Percentiles rank a stretch among this genome's conserved stretches.
phyloP scores from a whole-genome alignment of 2,113 vertebrate species.

The Nyctereutes procyonoides region DNA sequence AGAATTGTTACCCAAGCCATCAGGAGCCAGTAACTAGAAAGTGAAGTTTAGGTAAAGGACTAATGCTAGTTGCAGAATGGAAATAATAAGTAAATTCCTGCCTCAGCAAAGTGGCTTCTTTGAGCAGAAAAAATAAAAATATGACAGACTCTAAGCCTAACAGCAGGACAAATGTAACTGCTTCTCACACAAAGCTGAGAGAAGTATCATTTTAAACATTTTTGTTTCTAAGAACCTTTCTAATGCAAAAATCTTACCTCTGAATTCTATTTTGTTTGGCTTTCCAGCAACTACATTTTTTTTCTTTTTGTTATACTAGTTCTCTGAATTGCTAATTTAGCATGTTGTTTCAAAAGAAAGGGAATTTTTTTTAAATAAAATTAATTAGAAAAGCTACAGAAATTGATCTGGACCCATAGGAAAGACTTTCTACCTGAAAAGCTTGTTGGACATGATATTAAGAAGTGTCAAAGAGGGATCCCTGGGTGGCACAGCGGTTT shows the following conservation, averaged over 20 bases:
- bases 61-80: not conserved
- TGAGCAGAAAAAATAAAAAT: not conserved
- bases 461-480: conserved; percentile 26
- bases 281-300: not conserved
- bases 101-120: conserved; percentile 18
- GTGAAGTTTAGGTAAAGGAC: conserved; percentile 68
- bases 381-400: conserved; percentile 48
- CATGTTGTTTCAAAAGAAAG: conserved; percentile 20
- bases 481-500: too few species aligned
- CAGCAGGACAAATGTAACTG: not conserved
- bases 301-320: not conserved
- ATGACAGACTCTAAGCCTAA: not conserved
- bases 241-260: not conserved
- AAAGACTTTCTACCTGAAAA: conserved; percentile 23
- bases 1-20: conserved; percentile 61
- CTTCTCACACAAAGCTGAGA: not conserved
- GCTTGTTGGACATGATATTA: not conserved
- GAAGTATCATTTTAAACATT: not conserved
- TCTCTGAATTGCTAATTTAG: conserved; percentile 25
- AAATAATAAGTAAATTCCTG: conserved; percentile 52
- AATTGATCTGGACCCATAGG: not conserved
- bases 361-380: not conserved
- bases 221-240: not conserved
- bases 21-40: conserved; percentile 66
- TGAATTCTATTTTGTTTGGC: not conserved